Conservation (phyloP, 2,113 vertebrate genomes). For the Calypte anna region DNA sequence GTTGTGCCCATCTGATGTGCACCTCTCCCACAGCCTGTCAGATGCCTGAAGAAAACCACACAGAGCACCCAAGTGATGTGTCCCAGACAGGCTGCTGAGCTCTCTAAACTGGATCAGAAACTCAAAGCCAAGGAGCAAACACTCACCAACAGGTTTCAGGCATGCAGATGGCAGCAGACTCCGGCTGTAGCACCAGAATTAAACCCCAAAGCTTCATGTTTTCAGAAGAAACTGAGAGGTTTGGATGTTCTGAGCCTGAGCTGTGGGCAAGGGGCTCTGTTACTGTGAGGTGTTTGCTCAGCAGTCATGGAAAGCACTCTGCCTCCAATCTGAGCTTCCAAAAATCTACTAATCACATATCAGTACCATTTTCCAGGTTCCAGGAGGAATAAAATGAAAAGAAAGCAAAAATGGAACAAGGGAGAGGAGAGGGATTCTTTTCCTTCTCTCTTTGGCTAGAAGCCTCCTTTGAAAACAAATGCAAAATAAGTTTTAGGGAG, state of each 20-base stretch:
- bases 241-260: neutral
- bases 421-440: neutral
- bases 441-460: neutral
- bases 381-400: neutral
- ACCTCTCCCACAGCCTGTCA: rapidly evolving
- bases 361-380: neutral
- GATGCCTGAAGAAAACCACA: neutral
- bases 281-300: neutral
- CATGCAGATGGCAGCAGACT: neutral
- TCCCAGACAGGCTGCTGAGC: neutral
- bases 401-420: neutral
- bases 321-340: neutral
- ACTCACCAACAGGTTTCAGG: neutral
- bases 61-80: rapidly evolving
- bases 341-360: neutral
- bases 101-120: neutral
- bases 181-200: neutral
- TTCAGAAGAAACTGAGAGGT: neutral
- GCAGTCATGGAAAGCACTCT: neutral
- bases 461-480: neutral
- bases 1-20: neutral
- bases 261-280: neutral
- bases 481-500: neutral
- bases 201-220: neutral
- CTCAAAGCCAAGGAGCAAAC: neutral